These are phyloP conservation scores for Gymnobelideus leadbeateri DNA, from an alignment of 2,113 vertebrate genomes.

Conservation along the genomic window DNA sequence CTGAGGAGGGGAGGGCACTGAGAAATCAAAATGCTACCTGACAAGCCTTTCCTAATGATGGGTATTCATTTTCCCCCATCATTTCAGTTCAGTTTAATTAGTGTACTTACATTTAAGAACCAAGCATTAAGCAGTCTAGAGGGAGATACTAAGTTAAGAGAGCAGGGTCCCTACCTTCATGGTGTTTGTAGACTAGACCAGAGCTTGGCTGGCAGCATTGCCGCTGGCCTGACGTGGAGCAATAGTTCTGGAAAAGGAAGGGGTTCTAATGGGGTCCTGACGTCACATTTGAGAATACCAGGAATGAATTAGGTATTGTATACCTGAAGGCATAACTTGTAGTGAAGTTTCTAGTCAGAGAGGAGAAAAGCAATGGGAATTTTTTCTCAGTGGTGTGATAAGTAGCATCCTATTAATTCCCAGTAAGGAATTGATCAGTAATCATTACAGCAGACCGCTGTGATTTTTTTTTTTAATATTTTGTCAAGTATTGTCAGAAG, in stretches of 20 bases:
- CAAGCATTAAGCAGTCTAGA: background rate
- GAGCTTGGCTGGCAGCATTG: background rate
- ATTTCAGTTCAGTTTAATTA: background rate
- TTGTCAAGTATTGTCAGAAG: background rate
- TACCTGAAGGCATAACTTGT: background rate
- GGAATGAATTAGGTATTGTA: background rate
- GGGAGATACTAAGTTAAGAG: background rate
- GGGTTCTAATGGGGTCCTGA: background rate
- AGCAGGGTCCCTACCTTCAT: background rate
- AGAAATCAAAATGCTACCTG: background rate
- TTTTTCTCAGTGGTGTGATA: background rate
- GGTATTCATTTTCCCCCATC: background rate
- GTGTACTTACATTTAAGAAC: background rate
- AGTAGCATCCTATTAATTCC: background rate
- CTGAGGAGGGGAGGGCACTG: background rate
- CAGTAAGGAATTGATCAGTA: background rate
- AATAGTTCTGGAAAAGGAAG: constrained; percentile 17
- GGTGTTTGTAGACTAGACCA: background rate
- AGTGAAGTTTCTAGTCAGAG: background rate
- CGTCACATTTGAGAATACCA: constrained; percentile 4
- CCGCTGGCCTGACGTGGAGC: background rate
- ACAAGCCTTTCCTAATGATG: background rate
- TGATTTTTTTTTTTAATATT: background rate
- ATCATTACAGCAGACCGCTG: background rate
- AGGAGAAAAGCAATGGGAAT: background rate